phyloP scores from a whole-genome alignment of 2,888 invertebrate genomes.

The Andricus quercusramuli region DNA sequence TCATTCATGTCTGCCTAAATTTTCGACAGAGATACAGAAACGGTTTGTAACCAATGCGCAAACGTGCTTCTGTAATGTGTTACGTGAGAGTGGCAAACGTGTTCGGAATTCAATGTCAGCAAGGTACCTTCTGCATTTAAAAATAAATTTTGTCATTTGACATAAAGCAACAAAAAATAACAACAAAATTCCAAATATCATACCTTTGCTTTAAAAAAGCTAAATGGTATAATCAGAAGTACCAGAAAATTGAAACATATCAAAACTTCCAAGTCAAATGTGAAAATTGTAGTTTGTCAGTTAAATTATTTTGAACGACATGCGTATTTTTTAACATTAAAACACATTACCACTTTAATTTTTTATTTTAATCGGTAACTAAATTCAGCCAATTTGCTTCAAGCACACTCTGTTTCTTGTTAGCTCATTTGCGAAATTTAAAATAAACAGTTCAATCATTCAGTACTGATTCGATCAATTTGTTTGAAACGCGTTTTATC shows the following conservation, averaged over 20 bases:
- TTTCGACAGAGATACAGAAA: conserved; percentile 28
- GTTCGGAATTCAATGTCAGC: conserved; percentile 29
- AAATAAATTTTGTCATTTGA: not conserved
- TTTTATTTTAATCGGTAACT: not conserved
- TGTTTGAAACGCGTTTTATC: not conserved
- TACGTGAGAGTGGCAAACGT: conserved; percentile 27
- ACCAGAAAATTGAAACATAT: too few relatives aligned
- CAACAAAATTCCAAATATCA: not conserved
- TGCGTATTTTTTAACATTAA: not conserved
- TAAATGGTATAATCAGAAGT: too few relatives aligned
- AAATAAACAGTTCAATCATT: not conserved
- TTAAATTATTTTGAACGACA: not conserved
- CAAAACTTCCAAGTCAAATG: too few relatives aligned
- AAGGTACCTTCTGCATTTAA: conserved; percentile 17
- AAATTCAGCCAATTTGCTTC: not conserved
- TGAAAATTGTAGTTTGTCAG: not conserved
- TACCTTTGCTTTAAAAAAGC: too few relatives aligned
- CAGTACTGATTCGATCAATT: not conserved
- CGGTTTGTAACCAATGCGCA: conserved; percentile 30
- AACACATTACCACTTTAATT: not conserved
- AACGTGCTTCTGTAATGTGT: conserved; percentile 30
- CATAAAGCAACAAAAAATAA: not conserved
- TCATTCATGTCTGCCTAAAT: conserved; percentile 1
- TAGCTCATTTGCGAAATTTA: not conserved
- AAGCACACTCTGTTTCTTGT: not conserved